Evolutionary conservation across 2,113 vertebrate genomes (phyloP), one percentile per base, ranked within the genome.

Genomic region (Odocoileus virginianus): DNA sequence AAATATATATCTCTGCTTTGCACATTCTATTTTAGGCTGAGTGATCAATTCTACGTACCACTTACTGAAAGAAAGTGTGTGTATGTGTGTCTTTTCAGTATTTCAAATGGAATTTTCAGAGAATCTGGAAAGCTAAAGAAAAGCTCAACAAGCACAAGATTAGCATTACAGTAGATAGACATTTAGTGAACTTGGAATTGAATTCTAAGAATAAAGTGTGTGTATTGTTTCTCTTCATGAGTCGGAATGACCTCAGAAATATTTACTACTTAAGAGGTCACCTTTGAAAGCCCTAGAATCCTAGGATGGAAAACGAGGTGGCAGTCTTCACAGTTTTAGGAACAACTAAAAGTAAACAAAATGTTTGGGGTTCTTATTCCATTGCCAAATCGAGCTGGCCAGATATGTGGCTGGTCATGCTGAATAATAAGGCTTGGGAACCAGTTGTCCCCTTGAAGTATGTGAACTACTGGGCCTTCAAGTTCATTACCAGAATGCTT

Each of bases 71-170:
- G 58, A 84, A 96, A 97, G 61, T 76, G 76, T 79, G 7, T 47
- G 27, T 78, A 27, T 78, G 43, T 79, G 43, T 76, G 74, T 76
- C 23, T 47, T n/a, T 64, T 89, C 81, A 28, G 36, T 74, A 16
- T 83, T 91, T 94, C 54, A 87, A 95, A 87, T 95, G 16, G 25
- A 96, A 96, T 86, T 97, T 93, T 87, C 83, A 89, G 45, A 96
- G 40, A 93, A 61, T 58, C 40, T 89, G 23, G 28, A 93, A 93
- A 87, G 6, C 58, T 79, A 8, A 93, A 57, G 60, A 79, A 97
- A 95, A 71, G 10, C 52, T 92, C 71, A 91, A 83, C 19, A 95
- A 76, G 45, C 9, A 86, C 33, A 60, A 43, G 16, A 88, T 93
- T 91, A 96, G 7, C 79, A 92, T 89, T 71, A 78, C n/a, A 95